Evolutionary conservation across 2,888 invertebrate species (phyloP), one percentile per base, ranked within the genome.

Genomic region (Pristionchus mayeri): DNA sequence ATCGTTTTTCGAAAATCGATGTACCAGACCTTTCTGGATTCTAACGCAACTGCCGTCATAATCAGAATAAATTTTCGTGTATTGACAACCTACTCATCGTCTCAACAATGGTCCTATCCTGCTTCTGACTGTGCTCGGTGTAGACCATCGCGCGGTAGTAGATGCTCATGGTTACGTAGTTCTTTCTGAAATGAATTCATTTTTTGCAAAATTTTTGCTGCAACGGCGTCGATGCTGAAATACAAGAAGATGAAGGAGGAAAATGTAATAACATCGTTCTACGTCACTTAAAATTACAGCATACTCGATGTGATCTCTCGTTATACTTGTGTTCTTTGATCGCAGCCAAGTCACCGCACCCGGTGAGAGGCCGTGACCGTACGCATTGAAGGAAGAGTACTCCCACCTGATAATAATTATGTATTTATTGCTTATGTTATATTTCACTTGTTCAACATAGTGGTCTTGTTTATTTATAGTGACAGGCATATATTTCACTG

Each of bases 131-230:
- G 84, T 91, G 91, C 40, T 91, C 88, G 1, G 91, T 91, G 82
- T 90, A 91, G 80, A 88, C 84, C 88, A 91, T 89, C 67, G 91
- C 91, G 24, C 91, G 86, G 85, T 88, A 91, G 86, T 89, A 91
- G 24, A 91, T 87, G 86, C 89, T 89, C 40, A 91, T 88, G 21
- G 89, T 87, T 18, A 90, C 88, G 75, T 89, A 88, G 75, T 90
- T 89, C 57, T 86, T 84, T 30, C 87, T 89, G 81, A 76, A 54
- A 3, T 21, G 7, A 54, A 16, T 54, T 54, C 4, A 54, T 44
- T 44, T 44, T 44, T 44, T 44, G 44, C 44, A 44, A 6, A 9
- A 44, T 44, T 44, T 9, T 44, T 44, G n/a, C n/a, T n/a, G n/a
- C n/a, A n/a, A n/a, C n/a, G n/a, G n/a, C n/a, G n/a, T n/a, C n/a